Percentiles rank a stretch among this genome's conserved stretches.
Conservation (phyloP, 2,797 vertebrate genomes). For the Malurus leucopterus region DNA sequence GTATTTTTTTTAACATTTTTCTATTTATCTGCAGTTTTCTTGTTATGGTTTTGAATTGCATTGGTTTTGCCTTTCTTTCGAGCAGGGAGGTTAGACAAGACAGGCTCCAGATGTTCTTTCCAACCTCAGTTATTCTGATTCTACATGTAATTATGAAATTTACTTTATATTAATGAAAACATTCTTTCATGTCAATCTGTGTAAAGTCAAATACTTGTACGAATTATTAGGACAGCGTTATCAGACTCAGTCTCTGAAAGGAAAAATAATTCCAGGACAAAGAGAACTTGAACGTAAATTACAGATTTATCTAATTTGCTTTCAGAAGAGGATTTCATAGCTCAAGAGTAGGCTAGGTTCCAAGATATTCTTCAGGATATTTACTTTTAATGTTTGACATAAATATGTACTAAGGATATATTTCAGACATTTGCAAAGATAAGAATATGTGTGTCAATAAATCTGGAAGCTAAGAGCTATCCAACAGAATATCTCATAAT, state of each 20-base stretch:
- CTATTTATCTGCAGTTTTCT: not conserved
- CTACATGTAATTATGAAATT: not conserved
- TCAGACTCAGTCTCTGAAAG: not conserved
- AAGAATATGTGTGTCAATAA: not conserved
- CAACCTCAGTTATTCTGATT: not conserved
- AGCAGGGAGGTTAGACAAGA: not conserved
- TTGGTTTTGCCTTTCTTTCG: not conserved
- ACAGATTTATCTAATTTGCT: slow-evolving; percentile 28
- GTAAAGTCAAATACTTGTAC: not conserved
- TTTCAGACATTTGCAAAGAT: slow-evolving; percentile 6
- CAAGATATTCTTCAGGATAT: not conserved
- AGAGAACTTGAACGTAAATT: not conserved
- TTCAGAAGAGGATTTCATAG: not conserved
- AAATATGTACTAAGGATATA: not conserved
- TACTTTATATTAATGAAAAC: not conserved
- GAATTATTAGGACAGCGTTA: not conserved
- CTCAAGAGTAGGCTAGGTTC: not conserved
- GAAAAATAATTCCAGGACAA: slow-evolving; percentile 10
- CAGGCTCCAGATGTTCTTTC: not conserved
- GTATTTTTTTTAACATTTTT: not conserved
- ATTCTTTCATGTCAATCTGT: not conserved
- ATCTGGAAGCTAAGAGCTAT: not conserved
- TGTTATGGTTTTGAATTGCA: not conserved
- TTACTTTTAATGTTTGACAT: slow-evolving; percentile 36
- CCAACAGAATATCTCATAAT: not conserved